Base-by-base conservation (phyloP, 1,140 invertebrate species). In the Polypedilum vanderplanki region DNA sequence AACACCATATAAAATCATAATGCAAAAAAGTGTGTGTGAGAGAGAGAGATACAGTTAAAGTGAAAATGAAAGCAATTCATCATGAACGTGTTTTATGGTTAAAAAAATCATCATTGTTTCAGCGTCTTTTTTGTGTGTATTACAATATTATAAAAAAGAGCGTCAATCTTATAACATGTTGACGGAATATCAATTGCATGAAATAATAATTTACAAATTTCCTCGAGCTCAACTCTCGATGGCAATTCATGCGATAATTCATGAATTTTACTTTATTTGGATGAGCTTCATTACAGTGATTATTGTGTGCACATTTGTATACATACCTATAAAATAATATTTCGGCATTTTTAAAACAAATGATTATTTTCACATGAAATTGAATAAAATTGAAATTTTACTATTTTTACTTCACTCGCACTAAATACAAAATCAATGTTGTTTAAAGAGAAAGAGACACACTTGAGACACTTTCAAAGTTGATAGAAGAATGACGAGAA, bases 41-140 rank as follows among this genome's bases (percentile, higher is more conserved):
- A 33, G 24, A 33, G 24, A 33, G 24, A 3, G 24, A 33, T 57
- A 57, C n/a, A 57, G 46, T 57, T 15, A 57, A 57, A 57, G 46
- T 57, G 46, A 57, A 57, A 57, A 57, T 57, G 46, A 57, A 57
- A 57, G 46, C 10, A 57, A 57, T 57, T 57, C 46, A 57, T 57
- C 46, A 57, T 57, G 46, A 57, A 57, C 46, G 46, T 57, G 46
- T 4, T 57, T 57, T 57, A 57, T 57, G 46, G n/a, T n/a, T 46
- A 57, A 57, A 57, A n/a, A 57, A 57, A 12, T 57, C 12, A 57
- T 57, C 10, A 57, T 57, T 57, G 46, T 57, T 57, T 57, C 46
- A 33, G 24, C 24, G 24, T 33, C 24, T 33, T 33, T 33, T 33
- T 33, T 33, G 24, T 33, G 46, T 57, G 12, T 57, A 57, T 57